These are phyloP conservation scores for Siniperca knerii DNA, from an alignment of 2,113 vertebrate species.

Conservation along the genomic window DNA sequence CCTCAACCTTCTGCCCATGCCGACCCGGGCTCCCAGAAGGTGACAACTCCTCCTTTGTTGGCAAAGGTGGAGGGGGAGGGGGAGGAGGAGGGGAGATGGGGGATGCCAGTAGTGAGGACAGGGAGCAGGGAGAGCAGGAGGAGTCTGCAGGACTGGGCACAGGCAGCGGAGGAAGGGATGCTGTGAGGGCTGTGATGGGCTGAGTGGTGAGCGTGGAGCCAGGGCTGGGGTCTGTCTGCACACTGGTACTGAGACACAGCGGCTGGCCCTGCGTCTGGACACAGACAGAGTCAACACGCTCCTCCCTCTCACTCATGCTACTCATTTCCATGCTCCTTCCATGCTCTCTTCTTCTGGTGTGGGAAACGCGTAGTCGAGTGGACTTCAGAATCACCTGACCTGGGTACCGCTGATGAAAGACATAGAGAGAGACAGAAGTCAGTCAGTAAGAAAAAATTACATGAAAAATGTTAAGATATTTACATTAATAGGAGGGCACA, in stretches of 20 bases:
- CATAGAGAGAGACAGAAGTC: not conserved
- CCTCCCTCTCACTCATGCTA: slow-evolving; percentile 62
- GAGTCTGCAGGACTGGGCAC: slow-evolving; percentile 72
- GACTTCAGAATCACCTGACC: slow-evolving; percentile 98
- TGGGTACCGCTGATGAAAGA: slow-evolving; percentile 88
- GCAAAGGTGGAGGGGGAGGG: slow-evolving; percentile 79
- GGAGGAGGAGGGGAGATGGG: slow-evolving; percentile 78
- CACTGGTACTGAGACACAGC: slow-evolving; percentile 83
- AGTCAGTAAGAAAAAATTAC: not conserved
- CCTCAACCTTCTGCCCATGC: slow-evolving; percentile 78
- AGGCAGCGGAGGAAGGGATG: slow-evolving; percentile 74
- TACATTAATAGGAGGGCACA: not conserved
- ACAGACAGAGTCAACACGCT: slow-evolving; percentile 17
- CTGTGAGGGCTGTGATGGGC: slow-evolving; percentile 76
- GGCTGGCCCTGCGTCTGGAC: slow-evolving; percentile 72
- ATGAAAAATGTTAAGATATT: not conserved
- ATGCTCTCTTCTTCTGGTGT: slow-evolving; percentile 84
- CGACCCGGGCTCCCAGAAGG: slow-evolving; percentile 68
- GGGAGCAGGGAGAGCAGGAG: slow-evolving; percentile 75
- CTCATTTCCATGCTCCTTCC: slow-evolving; percentile 43
- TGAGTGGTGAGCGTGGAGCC: slow-evolving; percentile 82
- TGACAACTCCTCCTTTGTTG: slow-evolving; percentile 68
- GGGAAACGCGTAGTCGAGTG: slow-evolving; percentile 87
- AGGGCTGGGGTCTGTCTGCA: slow-evolving; percentile 84
- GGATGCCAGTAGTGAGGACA: slow-evolving; percentile 70